Evolutionary conservation across 2,888 invertebrate species (phyloP).

Genomic region (Leucophenga montana): DNA sequence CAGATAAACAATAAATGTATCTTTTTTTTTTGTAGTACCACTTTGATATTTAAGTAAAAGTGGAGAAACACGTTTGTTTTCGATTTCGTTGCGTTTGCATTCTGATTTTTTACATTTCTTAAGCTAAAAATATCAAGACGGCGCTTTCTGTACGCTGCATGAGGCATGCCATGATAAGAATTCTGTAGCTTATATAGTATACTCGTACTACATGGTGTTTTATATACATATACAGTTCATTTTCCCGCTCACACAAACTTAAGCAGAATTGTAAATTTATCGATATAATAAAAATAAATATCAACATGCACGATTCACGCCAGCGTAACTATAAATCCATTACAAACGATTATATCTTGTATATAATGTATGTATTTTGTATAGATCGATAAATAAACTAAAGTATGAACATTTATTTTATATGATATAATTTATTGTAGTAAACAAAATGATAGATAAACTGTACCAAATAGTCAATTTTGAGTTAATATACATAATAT

Average conservation of each 20-base stretch:
- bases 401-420: too few species aligned
- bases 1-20: not conserved
- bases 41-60: constrained; percentile 19
- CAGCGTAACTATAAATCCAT: not conserved
- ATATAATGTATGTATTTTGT: too few species aligned
- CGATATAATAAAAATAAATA: constrained; percentile 3
- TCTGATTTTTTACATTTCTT: not conserved
- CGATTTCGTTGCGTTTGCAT: not conserved
- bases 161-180: too few species aligned
- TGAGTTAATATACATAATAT: not conserved
- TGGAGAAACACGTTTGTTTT: not conserved
- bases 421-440: too few species aligned
- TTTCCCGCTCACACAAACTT: not conserved
- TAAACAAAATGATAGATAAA: too few species aligned
- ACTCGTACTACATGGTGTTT: too few species aligned
- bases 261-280: not conserved
- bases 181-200: too few species aligned
- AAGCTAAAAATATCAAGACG: constrained; percentile 11
- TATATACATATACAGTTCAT: not conserved
- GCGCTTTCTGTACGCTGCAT: too few species aligned
- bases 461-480: too few species aligned
- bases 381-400: too few species aligned
- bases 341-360: too few species aligned
- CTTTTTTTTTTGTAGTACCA: constrained; percentile 2
- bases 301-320: constrained; percentile 20